phyloP scores from a whole-genome alignment of 2,888 invertebrate species.

The Trichopoda pennipes region DNA sequence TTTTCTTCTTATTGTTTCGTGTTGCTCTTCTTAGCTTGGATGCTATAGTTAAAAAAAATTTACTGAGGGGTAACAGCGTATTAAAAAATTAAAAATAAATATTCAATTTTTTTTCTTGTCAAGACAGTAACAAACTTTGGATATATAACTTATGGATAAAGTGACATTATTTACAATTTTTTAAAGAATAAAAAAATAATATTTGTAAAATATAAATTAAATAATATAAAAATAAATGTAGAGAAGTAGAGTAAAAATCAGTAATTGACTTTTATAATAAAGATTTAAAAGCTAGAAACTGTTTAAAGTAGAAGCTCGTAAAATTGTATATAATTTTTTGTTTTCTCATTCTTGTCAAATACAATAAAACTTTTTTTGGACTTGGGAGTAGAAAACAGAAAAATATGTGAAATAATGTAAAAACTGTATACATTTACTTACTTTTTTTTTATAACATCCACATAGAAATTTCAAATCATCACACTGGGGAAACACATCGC shows the following conservation, averaged over 20 bases:
- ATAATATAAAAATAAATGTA: conserved; percentile 7
- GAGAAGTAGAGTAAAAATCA: conserved; percentile 2
- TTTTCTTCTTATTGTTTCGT: no score
- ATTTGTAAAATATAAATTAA: conserved; percentile 18
- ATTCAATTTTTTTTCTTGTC: no score
- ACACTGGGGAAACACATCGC: conserved; percentile 63
- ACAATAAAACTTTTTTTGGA: background rate
- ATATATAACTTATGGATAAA: background rate
- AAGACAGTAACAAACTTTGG: no score
- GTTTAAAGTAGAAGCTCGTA: background rate
- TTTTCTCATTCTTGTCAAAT: background rate
- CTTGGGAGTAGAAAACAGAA: background rate
- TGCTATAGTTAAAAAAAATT: no score
- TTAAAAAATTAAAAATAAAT: no score
- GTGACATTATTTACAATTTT: conserved; percentile 17
- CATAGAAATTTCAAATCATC: conserved; percentile 28
- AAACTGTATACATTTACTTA: background rate
- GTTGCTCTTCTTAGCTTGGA: no score
- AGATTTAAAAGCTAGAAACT: conserved; percentile 51
- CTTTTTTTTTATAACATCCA: conserved; percentile 3
- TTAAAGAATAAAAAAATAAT: no score
- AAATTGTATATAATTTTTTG: conserved; percentile 6
- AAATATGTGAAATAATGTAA: conserved; percentile 3
- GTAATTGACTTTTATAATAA: conserved; percentile 56
- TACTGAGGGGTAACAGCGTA: no score